Evolutionary conservation across 2,888 invertebrate genomes (phyloP).

Genomic region (Lithophane leautieri): DNA sequence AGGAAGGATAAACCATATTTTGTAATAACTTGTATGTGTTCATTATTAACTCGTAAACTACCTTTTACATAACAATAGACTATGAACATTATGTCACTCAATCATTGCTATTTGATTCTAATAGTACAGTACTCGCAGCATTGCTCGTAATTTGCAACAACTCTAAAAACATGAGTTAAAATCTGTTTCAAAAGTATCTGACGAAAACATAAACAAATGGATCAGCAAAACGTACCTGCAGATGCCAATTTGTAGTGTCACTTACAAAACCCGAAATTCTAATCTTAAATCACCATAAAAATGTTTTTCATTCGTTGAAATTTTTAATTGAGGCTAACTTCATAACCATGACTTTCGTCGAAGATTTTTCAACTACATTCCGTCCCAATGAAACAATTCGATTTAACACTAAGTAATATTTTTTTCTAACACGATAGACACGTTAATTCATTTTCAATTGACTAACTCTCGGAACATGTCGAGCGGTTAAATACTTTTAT

Average conservation of each 20-base stretch:
- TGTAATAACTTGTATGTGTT: background rate
- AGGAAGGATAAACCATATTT: background rate
- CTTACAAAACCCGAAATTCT: too few species aligned
- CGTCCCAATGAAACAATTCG: background rate
- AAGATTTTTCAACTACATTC: too few species aligned
- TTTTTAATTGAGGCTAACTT: too few species aligned
- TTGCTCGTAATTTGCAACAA: background rate
- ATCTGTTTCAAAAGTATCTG: too few species aligned
- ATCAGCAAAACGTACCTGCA: background rate
- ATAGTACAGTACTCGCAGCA: background rate
- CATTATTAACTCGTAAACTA: background rate
- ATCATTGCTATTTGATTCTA: background rate
- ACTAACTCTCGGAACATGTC: background rate
- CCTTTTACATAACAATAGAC: background rate
- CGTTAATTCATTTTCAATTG: slow-evolving; percentile 25
- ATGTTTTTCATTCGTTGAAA: too few species aligned
- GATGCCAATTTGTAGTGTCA: too few species aligned
- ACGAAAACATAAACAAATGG: background rate
- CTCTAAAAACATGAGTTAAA: background rate
- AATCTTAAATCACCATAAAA: too few species aligned
- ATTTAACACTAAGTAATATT: background rate
- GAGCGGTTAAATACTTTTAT: slow-evolving; percentile 22
- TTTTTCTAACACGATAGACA: slow-evolving; percentile 18
- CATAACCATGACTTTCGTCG: too few species aligned
- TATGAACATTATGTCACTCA: background rate